Base-by-base conservation (phyloP, 2,797 vertebrate species). In the Perodicticus potto region DNA sequence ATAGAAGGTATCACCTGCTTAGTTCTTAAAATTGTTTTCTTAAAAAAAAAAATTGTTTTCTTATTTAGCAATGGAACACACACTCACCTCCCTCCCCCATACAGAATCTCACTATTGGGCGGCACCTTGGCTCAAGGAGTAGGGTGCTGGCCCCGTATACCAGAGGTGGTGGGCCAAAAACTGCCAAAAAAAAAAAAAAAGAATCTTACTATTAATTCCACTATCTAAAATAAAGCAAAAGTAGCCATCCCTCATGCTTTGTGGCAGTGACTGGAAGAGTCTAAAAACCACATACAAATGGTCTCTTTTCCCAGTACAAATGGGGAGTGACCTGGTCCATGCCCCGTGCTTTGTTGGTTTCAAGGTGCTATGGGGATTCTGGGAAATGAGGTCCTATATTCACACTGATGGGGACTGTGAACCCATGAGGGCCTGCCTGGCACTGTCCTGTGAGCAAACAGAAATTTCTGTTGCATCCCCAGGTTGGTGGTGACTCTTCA, bases 341-440 rank as follows among this genome's bases (percentile, higher is more conserved):
- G 4, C 17, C 27, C 9, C 1, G 3, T 1, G 10, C 19, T 55
- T 43, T 87, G 53, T 9, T 61, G 20, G 67, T 19, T 88, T 49
- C 37, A 32, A n/a, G 57, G 76, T 13, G 3, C 37, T 29, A 20
- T 11, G 19, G 43, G 45, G 29, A 27, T 29, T 74, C 45, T 27
- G 40, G 65, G 20, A 76, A 83, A 59, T 3, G 2, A 7, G 27
- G 82, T 27, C 34, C 65, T 63, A 13, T 53, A 32, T 22, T n/a
- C 61, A 67, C 0, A 0, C n/a, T 61, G 22, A n/a, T 2, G 4
- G 34, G 14, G 57, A 10, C 80, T 11, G 0, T 20, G 40, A 77
- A 37, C 43, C 72, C 72, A 19, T 0, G 23, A 12, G 20, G 82
- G 78, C 55, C 63, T 63, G 27, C 29, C 76, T 37, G 25, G 73